phyloP scores from a whole-genome alignment of 2,113 vertebrate species.

The Rynchops niger region DNA sequence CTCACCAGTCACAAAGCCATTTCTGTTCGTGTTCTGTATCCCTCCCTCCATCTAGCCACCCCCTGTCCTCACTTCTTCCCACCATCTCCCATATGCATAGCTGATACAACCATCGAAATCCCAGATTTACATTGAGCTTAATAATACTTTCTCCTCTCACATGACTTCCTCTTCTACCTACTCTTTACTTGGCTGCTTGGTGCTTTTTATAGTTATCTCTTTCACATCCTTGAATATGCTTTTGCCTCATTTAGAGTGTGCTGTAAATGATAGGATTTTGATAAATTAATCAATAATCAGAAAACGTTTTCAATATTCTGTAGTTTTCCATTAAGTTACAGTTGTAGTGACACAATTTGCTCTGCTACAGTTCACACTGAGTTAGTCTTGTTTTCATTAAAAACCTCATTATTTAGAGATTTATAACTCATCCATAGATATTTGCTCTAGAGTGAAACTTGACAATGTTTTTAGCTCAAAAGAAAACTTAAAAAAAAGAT shows the following conservation, averaged over 20 bases:
- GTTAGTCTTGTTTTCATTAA: slow-evolving; percentile 73
- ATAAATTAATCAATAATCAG: slow-evolving; percentile 74
- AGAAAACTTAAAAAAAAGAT: background rate
- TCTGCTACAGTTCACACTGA: slow-evolving; percentile 68
- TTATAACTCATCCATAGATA: slow-evolving; percentile 67
- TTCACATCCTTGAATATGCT: slow-evolving; percentile 45
- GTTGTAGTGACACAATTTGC: slow-evolving; percentile 55
- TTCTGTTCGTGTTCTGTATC: background rate
- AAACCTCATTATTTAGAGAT: slow-evolving; percentile 77
- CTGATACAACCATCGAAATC: background rate
- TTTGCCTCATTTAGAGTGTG: slow-evolving; percentile 64
- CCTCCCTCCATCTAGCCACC: background rate
- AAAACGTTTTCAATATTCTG: slow-evolving; percentile 68
- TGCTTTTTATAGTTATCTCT: slow-evolving; percentile 59
- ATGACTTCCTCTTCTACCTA: background rate
- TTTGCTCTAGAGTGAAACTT: slow-evolving; percentile 37
- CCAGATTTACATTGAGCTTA: background rate
- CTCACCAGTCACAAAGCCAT: background rate
- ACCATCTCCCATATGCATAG: background rate
- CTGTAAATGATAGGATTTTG: slow-evolving; percentile 61
- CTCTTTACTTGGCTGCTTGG: slow-evolving; percentile 4
- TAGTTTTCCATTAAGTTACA: slow-evolving; percentile 69
- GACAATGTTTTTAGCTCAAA: slow-evolving; percentile 20
- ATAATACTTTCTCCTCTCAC: background rate
- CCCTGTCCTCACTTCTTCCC: background rate